These are phyloP conservation scores for Tethea ocularis DNA, from an alignment of 2,888 invertebrate species.

Conservation along the genomic window DNA sequence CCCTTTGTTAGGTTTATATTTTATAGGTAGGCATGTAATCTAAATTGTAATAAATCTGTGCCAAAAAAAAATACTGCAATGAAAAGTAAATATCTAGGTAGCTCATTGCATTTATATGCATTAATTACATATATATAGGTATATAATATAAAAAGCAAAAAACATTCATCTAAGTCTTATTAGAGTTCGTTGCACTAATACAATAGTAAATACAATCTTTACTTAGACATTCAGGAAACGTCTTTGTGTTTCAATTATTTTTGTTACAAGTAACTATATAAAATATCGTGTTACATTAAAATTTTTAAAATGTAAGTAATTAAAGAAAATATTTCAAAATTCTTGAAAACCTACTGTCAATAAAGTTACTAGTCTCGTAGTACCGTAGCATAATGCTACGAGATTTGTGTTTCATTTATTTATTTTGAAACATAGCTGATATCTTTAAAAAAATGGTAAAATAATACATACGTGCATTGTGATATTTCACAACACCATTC, in stretches of 20 bases:
- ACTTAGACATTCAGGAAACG: neutral
- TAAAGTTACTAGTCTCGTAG: neutral
- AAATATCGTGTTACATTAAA: neutral
- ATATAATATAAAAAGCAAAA: no score
- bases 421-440: neutral
- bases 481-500: conserved; percentile 95
- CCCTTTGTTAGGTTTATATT: no score
- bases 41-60: no score
- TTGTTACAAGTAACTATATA: no score
- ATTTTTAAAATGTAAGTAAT: neutral
- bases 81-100: no score
- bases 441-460: conserved; percentile 14
- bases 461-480: conserved; percentile 94
- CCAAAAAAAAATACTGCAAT: no score
- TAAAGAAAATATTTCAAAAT: neutral
- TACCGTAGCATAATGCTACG: conserved; percentile 28
- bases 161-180: no score
- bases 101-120: no score
- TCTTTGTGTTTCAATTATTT: neutral
- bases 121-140: no score
- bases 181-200: neutral
- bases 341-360: neutral
- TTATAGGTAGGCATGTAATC: no score
- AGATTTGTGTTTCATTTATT: neutral
- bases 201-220: neutral